Evolutionary conservation across 2,888 invertebrate genomes (phyloP).

Genomic region (Synanthedon formicaeformis): DNA sequence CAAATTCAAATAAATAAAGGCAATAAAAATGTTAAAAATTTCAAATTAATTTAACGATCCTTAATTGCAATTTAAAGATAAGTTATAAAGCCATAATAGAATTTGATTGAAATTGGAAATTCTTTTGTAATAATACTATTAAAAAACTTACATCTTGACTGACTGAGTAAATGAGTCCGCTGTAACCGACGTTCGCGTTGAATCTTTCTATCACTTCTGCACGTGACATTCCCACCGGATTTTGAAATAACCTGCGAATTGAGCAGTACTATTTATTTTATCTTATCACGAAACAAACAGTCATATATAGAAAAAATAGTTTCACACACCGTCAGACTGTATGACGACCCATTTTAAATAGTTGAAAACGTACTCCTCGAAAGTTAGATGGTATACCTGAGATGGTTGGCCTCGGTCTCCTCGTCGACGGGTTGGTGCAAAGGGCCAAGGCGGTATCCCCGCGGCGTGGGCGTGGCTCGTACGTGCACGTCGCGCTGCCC

Average conservation of each 20-base stretch:
- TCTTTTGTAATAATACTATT: too few species aligned
- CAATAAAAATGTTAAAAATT: too few species aligned
- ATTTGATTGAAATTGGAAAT: too few species aligned
- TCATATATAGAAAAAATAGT: not conserved
- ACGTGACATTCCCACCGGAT: conserved; percentile 65
- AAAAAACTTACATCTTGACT: conserved; percentile 88
- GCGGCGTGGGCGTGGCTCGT: conserved; percentile 83
- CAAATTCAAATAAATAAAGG: too few species aligned
- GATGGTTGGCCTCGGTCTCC: conserved; percentile 93
- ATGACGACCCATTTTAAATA: too few species aligned
- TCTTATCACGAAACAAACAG: not conserved
- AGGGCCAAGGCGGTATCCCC: conserved; percentile 91
- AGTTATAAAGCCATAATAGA: too few species aligned
- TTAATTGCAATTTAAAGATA: too few species aligned
- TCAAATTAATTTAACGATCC: too few species aligned
- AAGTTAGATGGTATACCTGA: conserved; percentile 62
- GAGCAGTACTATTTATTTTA: not conserved
- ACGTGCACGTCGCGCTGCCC: conserved; percentile 98
- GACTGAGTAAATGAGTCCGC: conserved; percentile 94
- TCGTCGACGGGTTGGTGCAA: conserved; percentile 92
- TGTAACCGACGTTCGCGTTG: conserved; percentile 98
- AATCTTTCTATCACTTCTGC: conserved; percentile 91
- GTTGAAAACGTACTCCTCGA: too few species aligned
- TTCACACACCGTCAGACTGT: too few species aligned
- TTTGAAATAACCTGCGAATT: conserved; percentile 63